Percentiles rank a stretch among this genome's conserved stretches.
Evolutionary conservation across 1,140 invertebrate genomes (phyloP).

Genomic region (Dolichoris vasculosae): DNA sequence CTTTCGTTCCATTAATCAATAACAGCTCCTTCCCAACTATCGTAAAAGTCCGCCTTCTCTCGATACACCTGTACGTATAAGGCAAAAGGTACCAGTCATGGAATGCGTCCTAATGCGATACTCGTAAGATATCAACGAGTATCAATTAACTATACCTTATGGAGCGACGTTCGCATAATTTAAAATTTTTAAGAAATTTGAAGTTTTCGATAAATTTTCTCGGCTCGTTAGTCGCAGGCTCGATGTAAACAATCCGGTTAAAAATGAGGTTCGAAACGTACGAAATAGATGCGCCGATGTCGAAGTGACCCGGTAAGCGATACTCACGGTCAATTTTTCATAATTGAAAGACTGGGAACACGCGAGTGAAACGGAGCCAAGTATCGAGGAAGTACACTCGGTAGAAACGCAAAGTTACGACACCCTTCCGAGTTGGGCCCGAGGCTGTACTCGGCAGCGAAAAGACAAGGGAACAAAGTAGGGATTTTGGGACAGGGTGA

Average conservation of each 20-base stretch:
- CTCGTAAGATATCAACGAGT: neutral
- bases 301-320: no score
- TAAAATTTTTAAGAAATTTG: neutral
- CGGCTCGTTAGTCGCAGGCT: neutral
- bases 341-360: slow-evolving; percentile 1
- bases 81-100: neutral
- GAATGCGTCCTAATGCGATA: neutral
- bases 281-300: no score
- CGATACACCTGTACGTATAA: neutral
- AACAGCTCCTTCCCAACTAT: slow-evolving; percentile 11
- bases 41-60: slow-evolving; percentile 19
- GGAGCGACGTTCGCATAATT: neutral
- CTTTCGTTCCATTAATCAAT: slow-evolving; percentile 43
- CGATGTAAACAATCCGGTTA: no score
- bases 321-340: neutral
- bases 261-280: neutral
- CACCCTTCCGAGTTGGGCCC: neutral
- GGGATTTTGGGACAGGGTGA: neutral
- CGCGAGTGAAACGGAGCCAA: neutral
- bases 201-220: neutral
- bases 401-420: neutral
- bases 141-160: neutral
- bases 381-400: no score
- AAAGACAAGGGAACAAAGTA: slow-evolving; percentile 15
- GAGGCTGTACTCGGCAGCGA: neutral